Base-by-base conservation (phyloP, 64 coral and sea anemone species). In the Porites lutea region DNA sequence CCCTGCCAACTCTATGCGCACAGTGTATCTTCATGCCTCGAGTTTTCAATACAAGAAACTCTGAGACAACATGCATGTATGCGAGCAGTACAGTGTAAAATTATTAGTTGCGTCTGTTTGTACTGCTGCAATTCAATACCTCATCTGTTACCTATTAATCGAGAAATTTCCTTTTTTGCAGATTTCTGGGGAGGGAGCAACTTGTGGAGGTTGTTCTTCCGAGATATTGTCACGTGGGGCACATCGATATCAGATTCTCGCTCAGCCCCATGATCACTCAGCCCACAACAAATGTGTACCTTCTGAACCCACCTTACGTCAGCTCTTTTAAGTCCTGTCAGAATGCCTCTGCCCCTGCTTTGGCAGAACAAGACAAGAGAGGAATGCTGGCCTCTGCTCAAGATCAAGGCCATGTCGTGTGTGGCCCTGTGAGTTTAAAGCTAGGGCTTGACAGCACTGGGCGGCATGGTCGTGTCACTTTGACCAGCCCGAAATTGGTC, bases 231-330 rank as follows among this genome's bases (percentile, higher is more conserved):
- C 93, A 93, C 51, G 92, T 99, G 52, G 97, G 97, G 3, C 97
- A 99, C 71, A 94, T 99, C 11, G 97, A 96, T 72, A 92, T 99
- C 83, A 99, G 93, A 66, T 99, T 99, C 61, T 94, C 97, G 10
- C 59, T 99, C 7, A 92, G 96, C 43, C 88, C 94, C 1, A 65
- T 92, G 57, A 89, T 79, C 13, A 83, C 94, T 6, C 90, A 96
- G 52, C 87, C 92, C 22, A 63, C 91, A 7, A 86, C 96, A 0
- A 71, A 88, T 46, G 94, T 99, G 5, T 96, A 91, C 13, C 88
- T 99, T 2, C 54, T 96, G 11, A 99, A 88, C 54, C 88, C 97
- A 1, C 81, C 91, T 11, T 93, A 87, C 18, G 72, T 88, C 0
- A 82, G 90, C 47, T 78, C 95, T 52, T 90, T 88, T 58, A 88